Conservation (phyloP, 37 sponge, comb jelly and placozoan genomes). For the Agelas oroides region DNA sequence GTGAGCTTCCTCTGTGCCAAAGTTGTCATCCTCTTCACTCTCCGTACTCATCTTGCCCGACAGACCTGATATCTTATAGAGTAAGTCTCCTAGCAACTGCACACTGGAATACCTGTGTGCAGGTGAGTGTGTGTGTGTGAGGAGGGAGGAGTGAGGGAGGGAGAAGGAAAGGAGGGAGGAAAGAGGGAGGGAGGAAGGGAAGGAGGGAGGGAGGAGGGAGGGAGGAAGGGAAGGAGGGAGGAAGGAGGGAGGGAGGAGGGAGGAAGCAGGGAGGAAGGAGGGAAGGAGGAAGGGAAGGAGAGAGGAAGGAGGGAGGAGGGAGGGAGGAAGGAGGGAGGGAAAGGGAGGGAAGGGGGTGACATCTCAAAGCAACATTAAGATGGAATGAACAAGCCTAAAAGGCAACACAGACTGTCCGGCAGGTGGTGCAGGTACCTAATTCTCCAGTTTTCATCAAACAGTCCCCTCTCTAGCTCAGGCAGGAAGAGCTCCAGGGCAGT, state of each 20-base stretch:
- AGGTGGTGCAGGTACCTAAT: constrained; percentile 73
- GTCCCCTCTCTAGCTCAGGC: constrained; percentile 85
- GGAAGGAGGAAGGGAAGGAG: too few species aligned
- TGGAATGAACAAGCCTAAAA: not conserved
- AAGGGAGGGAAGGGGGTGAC: not conserved
- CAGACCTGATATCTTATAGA: constrained; percentile 93
- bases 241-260: too few species aligned
- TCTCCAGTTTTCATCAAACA: constrained; percentile 96
- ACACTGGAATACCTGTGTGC: constrained; percentile 79
- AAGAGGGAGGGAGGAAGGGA: too few species aligned
- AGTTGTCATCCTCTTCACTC: constrained; percentile 96
- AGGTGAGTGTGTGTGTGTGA: constrained; percentile 6
- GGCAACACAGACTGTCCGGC: not conserved
- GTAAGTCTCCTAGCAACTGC: constrained; percentile 95
- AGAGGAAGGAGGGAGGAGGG: not conserved
- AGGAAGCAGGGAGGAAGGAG: too few species aligned
- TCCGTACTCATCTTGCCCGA: constrained; percentile 97
- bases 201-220: not conserved
- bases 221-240: too few species aligned
- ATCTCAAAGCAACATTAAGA: not conserved
- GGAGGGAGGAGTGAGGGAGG: too few species aligned
- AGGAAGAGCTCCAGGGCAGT: constrained; percentile 91
- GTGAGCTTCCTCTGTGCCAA: constrained; percentile 92
- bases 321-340: not conserved
- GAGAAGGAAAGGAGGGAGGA: too few species aligned